Evolutionary conservation across 1,140 invertebrate species (phyloP).

Genomic region (Danaus plexippus): DNA sequence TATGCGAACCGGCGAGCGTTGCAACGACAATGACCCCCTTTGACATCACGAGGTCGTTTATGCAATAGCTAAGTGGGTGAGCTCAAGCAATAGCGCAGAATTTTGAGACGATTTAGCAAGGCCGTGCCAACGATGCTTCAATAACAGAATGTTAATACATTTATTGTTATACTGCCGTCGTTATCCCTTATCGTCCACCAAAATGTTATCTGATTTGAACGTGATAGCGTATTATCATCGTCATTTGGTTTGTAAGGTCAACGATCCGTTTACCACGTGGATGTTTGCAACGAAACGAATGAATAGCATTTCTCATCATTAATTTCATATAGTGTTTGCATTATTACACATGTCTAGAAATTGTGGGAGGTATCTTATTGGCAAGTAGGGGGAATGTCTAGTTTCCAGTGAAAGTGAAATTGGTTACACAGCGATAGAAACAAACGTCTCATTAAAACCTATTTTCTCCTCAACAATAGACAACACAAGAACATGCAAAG

Average conservation of each 20-base stretch:
- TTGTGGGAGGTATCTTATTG: slow-evolving; percentile 1
- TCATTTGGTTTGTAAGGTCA: slow-evolving; percentile 42
- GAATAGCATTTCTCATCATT: no score
- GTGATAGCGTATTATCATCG: slow-evolving; percentile 51
- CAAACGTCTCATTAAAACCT: slow-evolving; percentile 26
- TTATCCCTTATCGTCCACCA: slow-evolving; percentile 35
- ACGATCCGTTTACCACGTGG: slow-evolving; percentile 50
- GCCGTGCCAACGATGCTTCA: slow-evolving; percentile 28
- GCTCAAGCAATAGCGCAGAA: slow-evolving; percentile 34
- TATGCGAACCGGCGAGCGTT: slow-evolving; percentile 26
- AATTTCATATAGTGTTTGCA: no score
- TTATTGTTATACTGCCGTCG: slow-evolving; percentile 21
- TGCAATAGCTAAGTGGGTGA: slow-evolving; percentile 59
- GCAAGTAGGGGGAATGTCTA: slow-evolving; percentile 1
- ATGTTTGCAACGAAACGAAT: slow-evolving; percentile 20
- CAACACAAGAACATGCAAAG: slow-evolving; percentile 30
- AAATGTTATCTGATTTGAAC: slow-evolving; percentile 41
- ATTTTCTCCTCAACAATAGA: slow-evolving; percentile 35
- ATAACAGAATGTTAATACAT: slow-evolving; percentile 19
- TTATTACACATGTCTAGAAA: no score
- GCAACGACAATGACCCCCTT: slow-evolving; percentile 65
- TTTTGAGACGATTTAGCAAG: slow-evolving; percentile 54
- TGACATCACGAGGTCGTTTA: slow-evolving; percentile 62
- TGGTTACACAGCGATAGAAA: slow-evolving; percentile 8
- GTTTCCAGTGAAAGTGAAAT: slow-evolving; percentile 39